These are phyloP conservation scores for Hetaerina americana DNA, from an alignment of 1,140 invertebrate species.

Conservation along the genomic window DNA sequence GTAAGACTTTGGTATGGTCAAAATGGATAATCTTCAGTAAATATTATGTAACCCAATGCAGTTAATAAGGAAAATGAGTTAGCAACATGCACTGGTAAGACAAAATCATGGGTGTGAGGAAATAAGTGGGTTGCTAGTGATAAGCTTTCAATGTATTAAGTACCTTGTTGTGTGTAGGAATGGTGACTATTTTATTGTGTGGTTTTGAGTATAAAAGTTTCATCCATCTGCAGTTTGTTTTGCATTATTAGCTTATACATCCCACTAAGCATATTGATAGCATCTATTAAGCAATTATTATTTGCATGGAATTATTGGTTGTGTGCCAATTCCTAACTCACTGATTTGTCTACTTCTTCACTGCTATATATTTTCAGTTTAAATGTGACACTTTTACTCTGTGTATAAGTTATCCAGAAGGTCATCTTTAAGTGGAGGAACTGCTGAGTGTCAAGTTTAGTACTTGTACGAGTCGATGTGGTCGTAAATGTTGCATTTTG, in stretches of 20 bases:
- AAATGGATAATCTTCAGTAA: no score
- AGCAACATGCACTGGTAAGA: no score
- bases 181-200: no score
- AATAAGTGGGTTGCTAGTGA: no score
- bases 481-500: neutral
- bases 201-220: neutral
- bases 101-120: no score
- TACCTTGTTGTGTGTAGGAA: no score
- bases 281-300: neutral
- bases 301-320: neutral
- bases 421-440: no score
- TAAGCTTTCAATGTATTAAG: no score
- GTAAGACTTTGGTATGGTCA: no score
- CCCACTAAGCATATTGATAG: no score
- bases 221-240: neutral
- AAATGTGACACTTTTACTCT: neutral
- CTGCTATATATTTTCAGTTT: neutral
- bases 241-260: neutral
- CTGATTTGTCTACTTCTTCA: neutral
- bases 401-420: neutral
- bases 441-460: neutral
- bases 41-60: no score
- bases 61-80: no score
- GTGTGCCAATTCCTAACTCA: neutral
- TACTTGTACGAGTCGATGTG: neutral